phyloP scores from a whole-genome alignment of 2,113 vertebrate species.

The Murina feae region DNA sequence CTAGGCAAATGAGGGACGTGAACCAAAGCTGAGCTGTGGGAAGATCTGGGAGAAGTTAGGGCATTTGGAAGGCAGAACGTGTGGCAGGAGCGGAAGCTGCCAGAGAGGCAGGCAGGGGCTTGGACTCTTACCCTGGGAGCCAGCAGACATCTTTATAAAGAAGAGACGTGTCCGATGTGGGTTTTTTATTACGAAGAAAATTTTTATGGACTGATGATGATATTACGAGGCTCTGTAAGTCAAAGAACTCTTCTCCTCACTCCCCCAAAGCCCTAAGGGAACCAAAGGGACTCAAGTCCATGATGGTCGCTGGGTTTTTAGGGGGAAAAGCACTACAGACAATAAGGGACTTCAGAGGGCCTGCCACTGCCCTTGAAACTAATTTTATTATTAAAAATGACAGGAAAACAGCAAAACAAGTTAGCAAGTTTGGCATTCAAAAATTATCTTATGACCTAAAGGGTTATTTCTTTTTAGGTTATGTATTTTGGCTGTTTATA shows the following conservation, averaged over 20 bases:
- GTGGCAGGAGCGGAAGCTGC: neutral
- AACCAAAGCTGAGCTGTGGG: neutral
- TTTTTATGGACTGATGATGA: neutral
- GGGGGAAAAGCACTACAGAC: neutral
- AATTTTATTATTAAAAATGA: conserved; percentile 4
- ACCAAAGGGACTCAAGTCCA: neutral
- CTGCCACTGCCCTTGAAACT: neutral
- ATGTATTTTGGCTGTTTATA: neutral
- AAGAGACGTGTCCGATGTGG: neutral
- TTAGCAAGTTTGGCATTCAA: neutral
- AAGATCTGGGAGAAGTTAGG: neutral
- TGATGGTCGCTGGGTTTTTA: neutral
- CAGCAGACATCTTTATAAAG: neutral
- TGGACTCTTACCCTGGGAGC: neutral
- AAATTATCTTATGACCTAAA: neutral
- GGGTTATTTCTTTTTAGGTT: neutral
- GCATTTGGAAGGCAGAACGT: accelerated
- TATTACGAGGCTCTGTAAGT: neutral
- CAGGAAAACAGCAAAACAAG: neutral
- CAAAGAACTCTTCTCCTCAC: neutral
- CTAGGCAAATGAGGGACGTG: neutral
- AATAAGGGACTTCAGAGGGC: neutral
- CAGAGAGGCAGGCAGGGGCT: neutral
- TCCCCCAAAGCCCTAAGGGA: neutral
- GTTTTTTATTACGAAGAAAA: neutral